A percentile compares a stretch with the other conserved stretches of the same genome.
phyloP scores from a whole-genome alignment of 2,113 vertebrate genomes.

The Egretta garzetta region DNA sequence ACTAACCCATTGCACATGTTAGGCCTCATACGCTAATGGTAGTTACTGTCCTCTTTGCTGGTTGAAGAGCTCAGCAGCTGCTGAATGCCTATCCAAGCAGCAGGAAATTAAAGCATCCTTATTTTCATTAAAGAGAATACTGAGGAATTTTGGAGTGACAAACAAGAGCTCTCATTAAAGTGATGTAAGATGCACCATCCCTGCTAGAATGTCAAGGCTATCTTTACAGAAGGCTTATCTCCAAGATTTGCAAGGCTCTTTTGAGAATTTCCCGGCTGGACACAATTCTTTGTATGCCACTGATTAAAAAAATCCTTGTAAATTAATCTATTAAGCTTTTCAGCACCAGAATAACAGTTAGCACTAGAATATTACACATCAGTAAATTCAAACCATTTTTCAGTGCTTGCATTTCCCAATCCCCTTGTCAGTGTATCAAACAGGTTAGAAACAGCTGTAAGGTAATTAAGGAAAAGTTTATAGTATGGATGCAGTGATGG shows the following conservation, averaged over 20 bases:
- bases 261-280: neutral
- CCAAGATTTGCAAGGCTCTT: neutral
- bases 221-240: neutral
- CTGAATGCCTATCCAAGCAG: neutral
- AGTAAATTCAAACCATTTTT: neutral
- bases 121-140: neutral
- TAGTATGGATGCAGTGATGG: neutral
- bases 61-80: neutral
- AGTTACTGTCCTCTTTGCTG: neutral
- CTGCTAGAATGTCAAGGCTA: neutral
- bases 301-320: neutral
- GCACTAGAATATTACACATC: neutral
- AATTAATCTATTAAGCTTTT: neutral
- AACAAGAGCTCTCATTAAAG: neutral
- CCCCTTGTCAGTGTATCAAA: neutral
- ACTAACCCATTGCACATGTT: neutral
- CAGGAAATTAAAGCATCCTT: neutral
- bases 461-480: neutral
- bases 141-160: neutral
- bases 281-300: neutral
- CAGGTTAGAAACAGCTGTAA: constrained; percentile 1
- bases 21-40: neutral
- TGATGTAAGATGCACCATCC: neutral
- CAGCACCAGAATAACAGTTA: neutral
- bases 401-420: neutral